Evolutionary conservation across 2,797 vertebrate genomes (phyloP).

Genomic region (Apodemus agrarius): DNA sequence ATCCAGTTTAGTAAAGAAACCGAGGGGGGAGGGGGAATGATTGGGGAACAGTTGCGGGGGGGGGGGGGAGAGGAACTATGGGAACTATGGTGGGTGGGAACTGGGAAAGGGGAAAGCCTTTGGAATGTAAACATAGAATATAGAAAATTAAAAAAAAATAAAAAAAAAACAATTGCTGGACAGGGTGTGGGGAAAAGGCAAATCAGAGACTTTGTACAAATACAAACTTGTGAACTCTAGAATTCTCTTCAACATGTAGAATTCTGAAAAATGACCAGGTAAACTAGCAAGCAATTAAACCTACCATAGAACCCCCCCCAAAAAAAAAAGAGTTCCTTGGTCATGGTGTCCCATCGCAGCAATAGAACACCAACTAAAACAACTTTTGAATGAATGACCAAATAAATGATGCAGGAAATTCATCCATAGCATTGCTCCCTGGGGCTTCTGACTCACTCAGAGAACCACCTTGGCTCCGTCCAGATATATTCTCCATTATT

Average conservation of each 20-base stretch:
- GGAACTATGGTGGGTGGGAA: too few relatives aligned
- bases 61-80: too few relatives aligned
- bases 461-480: background rate
- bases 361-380: background rate
- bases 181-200: background rate
- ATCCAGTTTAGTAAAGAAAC: too few relatives aligned
- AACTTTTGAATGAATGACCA: conserved; percentile 28
- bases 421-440: background rate
- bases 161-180: background rate
- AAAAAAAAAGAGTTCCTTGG: too few relatives aligned
- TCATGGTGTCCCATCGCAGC: background rate
- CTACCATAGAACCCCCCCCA: background rate
- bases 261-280: background rate
- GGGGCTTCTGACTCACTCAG: background rate
- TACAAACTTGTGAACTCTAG: background rate
- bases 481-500: background rate
- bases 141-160: too few relatives aligned
- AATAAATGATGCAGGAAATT: background rate
- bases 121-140: too few relatives aligned
- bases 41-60: too few relatives aligned
- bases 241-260: background rate
- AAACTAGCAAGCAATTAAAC: background rate
- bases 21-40: too few relatives aligned
- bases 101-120: too few relatives aligned
- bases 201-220: background rate